Conservation (phyloP, 2,888 invertebrate species). For the Anthrax anthrax region DNA sequence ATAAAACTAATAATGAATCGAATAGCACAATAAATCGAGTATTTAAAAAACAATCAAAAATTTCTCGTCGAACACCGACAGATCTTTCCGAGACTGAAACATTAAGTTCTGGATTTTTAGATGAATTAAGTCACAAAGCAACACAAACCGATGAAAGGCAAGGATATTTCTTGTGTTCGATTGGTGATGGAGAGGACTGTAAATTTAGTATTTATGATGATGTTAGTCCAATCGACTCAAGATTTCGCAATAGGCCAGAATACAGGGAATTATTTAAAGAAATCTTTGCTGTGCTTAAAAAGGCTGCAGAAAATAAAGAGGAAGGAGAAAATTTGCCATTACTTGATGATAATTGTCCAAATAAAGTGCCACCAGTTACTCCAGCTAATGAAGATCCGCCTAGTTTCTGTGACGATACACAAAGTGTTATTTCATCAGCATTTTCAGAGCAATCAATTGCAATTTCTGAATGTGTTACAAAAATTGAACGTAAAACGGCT, state of each 20-base stretch:
- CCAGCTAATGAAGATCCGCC: conserved; percentile 51
- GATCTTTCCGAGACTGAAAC: conserved; percentile 79
- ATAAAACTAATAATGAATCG: conserved; percentile 26
- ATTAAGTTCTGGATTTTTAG: conserved; percentile 69
- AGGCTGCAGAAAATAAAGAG: conserved; percentile 70
- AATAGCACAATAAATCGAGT: conserved; percentile 31
- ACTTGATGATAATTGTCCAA: conserved; percentile 45
- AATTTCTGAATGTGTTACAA: conserved; percentile 49
- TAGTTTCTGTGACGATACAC: conserved; percentile 45
- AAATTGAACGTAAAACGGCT: conserved; percentile 40
- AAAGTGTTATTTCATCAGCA: conserved; percentile 60
- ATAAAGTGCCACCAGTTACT: conserved; percentile 51
- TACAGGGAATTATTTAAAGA: conserved; percentile 69
- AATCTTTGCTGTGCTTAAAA: conserved; percentile 68
- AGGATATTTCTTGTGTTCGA: conserved; percentile 71
- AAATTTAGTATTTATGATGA: conserved; percentile 75
- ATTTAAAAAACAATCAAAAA: conserved; percentile 33
- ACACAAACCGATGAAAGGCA: conserved; percentile 70
- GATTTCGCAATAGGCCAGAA: conserved; percentile 70
- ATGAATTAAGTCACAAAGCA: conserved; percentile 68
- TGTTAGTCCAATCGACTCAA: conserved; percentile 62
- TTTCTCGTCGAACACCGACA: conserved; percentile 56
- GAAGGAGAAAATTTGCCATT: conserved; percentile 62
- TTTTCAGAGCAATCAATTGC: conserved; percentile 59
- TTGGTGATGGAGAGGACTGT: conserved; percentile 73